A percentile compares a stretch with the other conserved stretches of the same genome.
Evolutionary conservation across 2,797 vertebrate genomes (phyloP).

Genomic region (Urocyon cinereoargenteus): DNA sequence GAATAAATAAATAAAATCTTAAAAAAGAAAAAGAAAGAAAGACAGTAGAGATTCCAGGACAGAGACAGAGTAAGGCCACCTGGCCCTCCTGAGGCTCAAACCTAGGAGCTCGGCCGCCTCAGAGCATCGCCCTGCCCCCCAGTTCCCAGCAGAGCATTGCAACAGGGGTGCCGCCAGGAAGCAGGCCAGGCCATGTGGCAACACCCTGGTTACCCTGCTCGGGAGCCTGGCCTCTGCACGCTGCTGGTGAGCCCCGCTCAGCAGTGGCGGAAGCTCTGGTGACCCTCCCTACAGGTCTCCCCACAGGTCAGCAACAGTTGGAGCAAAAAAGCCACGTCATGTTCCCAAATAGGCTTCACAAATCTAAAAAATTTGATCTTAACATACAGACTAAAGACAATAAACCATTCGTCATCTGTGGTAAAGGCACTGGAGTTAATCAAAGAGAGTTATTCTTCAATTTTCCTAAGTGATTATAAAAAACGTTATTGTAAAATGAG

Average conservation of each 20-base stretch:
- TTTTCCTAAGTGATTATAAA: slow-evolving; percentile 13
- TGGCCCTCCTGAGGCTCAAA: slow-evolving; percentile 8
- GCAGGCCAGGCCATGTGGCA: neutral
- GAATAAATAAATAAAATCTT: too few relatives aligned
- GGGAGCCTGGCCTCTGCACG: neutral
- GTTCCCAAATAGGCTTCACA: slow-evolving; percentile 4
- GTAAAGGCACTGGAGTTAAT: slow-evolving; percentile 14
- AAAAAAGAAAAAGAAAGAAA: too few relatives aligned
- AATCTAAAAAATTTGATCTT: neutral
- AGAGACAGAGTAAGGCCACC: neutral
- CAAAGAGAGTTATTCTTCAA: slow-evolving; percentile 22
- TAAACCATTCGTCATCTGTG: slow-evolving; percentile 9
- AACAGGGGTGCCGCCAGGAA: fast-evolving
- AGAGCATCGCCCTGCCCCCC: neutral
- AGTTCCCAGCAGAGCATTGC: neutral
- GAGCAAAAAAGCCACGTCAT: neutral
- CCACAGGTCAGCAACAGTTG: neutral
- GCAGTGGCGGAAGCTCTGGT: neutral
- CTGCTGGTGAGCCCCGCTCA: neutral
- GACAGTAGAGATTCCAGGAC: too few relatives aligned
- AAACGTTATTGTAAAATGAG: slow-evolving; percentile 19
- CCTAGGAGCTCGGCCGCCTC: neutral
- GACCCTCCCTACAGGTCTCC: neutral
- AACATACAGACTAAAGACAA: slow-evolving; percentile 28
- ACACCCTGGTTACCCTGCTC: neutral